Evolutionary conservation across 2,113 vertebrate species (phyloP), one percentile per base, ranked within the genome.

Genomic region (Nesoenas mayeri): DNA sequence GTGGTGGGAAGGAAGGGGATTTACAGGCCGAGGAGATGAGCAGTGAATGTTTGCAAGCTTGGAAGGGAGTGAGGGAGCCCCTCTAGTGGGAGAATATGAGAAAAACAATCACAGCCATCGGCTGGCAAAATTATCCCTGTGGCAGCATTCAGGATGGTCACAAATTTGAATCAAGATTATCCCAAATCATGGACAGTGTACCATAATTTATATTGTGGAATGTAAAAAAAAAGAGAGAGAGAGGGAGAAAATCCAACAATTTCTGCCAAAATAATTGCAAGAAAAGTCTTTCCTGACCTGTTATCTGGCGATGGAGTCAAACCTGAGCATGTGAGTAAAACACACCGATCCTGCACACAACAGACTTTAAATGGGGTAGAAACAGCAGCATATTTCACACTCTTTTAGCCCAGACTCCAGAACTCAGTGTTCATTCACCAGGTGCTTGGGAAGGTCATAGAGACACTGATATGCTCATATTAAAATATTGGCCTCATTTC

Each of bases 331-430:
- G 5, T 51, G 24, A 84, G 12, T 24, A 84, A 61, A 89, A 65
- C 21, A 24, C 1, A 0, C 6, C 1, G 1, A 7, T 36, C 28
- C 15, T 40, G 16, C 40, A 91, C 3, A 17, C 4, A 64, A 22
- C 64, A 79, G 42, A 70, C 54, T 57, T 80, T 42, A 73, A 80
- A 31, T 69, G 0, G 2, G 3, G 29, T n/a, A 71, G 65, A 79
- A 93, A 79, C 1, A 8, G 31, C 32, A 75, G 48, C 0, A 2
- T 58, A 47, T 51, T 85, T 91, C 74, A n/a, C 8, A 50, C 12
- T 19, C 9, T 78, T 73, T 80, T 71, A 70, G 15, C 34, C 57
- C 12, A 11, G 20, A 31, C 20, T 81, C 61, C 32, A 84, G 38
- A 64, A 79, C 7, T 36, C 1, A 0, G 3, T 51, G 22, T 56